Base-by-base conservation (phyloP, 2,113 vertebrate species). In the Athene cunicularia region DNA sequence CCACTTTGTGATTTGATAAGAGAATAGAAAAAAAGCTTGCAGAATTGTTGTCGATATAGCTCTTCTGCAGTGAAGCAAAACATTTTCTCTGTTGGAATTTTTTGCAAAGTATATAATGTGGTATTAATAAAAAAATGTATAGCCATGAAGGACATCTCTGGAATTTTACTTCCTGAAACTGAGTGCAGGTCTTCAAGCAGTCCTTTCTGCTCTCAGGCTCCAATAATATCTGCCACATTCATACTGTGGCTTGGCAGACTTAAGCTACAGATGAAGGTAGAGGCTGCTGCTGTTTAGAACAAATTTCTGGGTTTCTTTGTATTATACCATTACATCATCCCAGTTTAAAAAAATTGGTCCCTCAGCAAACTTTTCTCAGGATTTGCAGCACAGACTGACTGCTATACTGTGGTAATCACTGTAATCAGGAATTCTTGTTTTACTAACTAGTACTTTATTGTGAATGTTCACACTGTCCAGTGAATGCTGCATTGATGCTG, bases 221-320 rank as follows among this genome's bases (percentile, higher is more conserved):
- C 3, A 11, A 3, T 9, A 15, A 26, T 81, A 21, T 24, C 32
- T 59, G 33, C 6, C 9, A 23, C 0, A 0, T 35, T 84, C 4
- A 2, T 24, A 17, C 14, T 35, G n/a, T 59, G 27, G 0, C 47
- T 47, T 45, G 55, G 13, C 28, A 71, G 6, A 75, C 6, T n/a
- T 2, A 58, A 26, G 24, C 11, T 60, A 64, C 27, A 66, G 63
- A 33, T 24, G 35, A 86, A 80, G 5, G 26, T 10, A 71, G 23
- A 70, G 7, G 15, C 12, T 80, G 11, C 8, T 64, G 5, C 16
- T 72, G 12, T 50, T 55, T 37, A 56, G 33, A 73, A 39, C 3
- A 76, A 4, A 41, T 64, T 77, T 64, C 24, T 71, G 30, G 9
- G 10, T 9, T 81, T 77, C 28, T 47, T 56, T 56, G 6, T 62